Evolutionary conservation across 2,888 invertebrate genomes (phyloP).

Genomic region (Epirrhoe alternata): DNA sequence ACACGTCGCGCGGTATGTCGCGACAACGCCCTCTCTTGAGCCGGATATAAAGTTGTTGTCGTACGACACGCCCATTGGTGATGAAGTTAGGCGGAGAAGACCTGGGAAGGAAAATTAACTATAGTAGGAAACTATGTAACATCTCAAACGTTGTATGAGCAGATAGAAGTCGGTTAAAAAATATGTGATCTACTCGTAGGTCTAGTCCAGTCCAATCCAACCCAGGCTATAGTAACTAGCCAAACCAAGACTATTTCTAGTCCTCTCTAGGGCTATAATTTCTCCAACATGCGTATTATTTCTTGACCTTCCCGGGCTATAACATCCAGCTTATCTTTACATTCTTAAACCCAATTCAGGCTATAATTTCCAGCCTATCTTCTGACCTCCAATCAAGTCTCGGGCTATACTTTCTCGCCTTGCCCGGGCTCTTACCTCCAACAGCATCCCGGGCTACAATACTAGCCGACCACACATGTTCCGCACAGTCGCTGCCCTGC

Average conservation of each 20-base stretch:
- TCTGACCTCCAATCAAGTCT: background rate
- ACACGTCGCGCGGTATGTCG: constrained; percentile 89
- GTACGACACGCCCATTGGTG: constrained; percentile 86
- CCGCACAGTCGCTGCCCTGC: constrained; percentile 84
- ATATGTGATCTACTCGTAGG: too few relatives aligned
- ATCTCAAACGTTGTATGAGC: too few relatives aligned
- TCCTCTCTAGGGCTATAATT: too few relatives aligned
- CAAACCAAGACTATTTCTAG: too few relatives aligned
- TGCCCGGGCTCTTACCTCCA: constrained; percentile 76
- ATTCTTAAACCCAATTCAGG: too few relatives aligned
- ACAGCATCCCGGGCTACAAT: constrained; percentile 87
- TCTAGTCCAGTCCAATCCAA: too few relatives aligned
- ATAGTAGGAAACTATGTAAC: background rate
- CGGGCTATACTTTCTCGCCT: background rate
- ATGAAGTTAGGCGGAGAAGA: constrained; percentile 84
- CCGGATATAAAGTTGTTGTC: constrained; percentile 88
- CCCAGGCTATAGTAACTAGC: too few relatives aligned
- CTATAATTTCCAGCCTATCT: too few relatives aligned
- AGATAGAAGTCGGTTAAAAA: too few relatives aligned
- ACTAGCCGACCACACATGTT: constrained; percentile 89
- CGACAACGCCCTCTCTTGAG: constrained; percentile 86
- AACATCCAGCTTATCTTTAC: too few relatives aligned
- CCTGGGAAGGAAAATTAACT: constrained; percentile 61
- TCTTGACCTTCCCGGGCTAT: too few relatives aligned
- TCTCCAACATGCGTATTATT: too few relatives aligned